Evolutionary conservation across 2,797 vertebrate species (phyloP).

Genomic region (Acipenser transmontanus): DNA sequence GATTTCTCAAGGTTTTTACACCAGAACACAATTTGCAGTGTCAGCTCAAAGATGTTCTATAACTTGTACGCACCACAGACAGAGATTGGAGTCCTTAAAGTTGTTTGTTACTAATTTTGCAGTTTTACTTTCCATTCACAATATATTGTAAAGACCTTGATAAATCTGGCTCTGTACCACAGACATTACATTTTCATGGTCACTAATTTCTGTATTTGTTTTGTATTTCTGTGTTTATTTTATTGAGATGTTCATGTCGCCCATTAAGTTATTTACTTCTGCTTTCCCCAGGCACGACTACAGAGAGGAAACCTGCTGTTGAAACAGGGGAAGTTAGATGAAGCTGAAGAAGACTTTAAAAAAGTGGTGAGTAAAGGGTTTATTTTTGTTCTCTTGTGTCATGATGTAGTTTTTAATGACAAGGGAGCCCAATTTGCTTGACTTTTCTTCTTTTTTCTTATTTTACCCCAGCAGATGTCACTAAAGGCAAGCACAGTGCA

Average conservation of each 20-base stretch:
- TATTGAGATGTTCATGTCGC: no score
- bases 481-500: neutral
- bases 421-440: neutral
- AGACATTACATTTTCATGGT: neutral
- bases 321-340: conserved; percentile 89
- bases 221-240: neutral
- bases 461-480: conserved; percentile 16
- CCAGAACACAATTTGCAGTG: no score
- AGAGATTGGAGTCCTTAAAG: no score
- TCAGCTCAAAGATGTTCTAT: no score
- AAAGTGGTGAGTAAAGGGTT: conserved; percentile 73
- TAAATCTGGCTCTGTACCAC: neutral
- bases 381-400: neutral
- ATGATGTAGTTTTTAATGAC: no score
- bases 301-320: conserved; percentile 88
- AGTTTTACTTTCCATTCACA: no score
- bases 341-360: conserved; percentile 90
- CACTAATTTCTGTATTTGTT: neutral
- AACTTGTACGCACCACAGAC: no score
- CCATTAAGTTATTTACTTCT: neutral
- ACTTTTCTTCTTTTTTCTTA: neutral
- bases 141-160: no score
- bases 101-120: no score
- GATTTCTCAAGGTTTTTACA: no score
- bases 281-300: conserved; percentile 72